phyloP scores from a whole-genome alignment of 2,113 vertebrate species.

The Anthoscopus minutus region DNA sequence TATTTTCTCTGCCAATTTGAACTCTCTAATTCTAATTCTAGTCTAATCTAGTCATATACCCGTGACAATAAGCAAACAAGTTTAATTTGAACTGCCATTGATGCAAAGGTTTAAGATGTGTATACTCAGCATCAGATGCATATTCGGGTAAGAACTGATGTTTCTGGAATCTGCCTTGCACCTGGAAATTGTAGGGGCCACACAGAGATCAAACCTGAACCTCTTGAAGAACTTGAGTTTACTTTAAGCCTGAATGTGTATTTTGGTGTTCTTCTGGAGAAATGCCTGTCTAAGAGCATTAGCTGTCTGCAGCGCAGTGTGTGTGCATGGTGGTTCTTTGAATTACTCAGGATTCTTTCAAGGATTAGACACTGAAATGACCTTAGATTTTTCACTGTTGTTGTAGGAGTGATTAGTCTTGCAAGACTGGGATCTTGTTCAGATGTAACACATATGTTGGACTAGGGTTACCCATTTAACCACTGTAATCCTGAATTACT shows the following conservation, averaged over 20 bases:
- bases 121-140: background rate
- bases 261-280: background rate
- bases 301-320: background rate
- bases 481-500: background rate
- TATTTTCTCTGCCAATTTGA: background rate
- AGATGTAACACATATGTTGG: background rate
- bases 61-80: background rate
- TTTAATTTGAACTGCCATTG: background rate
- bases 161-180: background rate
- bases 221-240: background rate
- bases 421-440: background rate
- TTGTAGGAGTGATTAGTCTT: background rate
- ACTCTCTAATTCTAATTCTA: too few relatives aligned
- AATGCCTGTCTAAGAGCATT: background rate
- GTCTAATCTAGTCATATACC: background rate
- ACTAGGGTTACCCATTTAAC: background rate
- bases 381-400: background rate
- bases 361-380: background rate
- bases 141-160: background rate
- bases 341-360: background rate
- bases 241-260: background rate
- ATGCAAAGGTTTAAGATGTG: background rate
- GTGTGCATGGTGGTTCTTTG: background rate
- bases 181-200: background rate
- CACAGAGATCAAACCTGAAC: background rate